Percentiles rank a stretch among this genome's conserved stretches.
Evolutionary conservation across 2,797 vertebrate species (phyloP).

Genomic region (Acanthurus tractus): DNA sequence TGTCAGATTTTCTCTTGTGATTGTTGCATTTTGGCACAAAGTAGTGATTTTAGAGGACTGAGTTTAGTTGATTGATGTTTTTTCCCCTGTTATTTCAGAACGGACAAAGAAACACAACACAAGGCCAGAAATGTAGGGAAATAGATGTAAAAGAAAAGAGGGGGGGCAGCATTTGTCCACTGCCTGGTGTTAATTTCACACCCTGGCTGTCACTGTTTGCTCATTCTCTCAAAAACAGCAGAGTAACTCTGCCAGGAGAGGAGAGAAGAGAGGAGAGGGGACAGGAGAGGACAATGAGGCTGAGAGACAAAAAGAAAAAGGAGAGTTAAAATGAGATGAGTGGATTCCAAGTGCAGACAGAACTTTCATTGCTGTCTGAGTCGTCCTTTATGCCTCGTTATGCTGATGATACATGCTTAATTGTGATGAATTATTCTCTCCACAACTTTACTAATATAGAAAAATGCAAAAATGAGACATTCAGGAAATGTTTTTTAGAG

Average conservation of each 20-base stretch:
- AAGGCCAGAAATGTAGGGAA: not conserved
- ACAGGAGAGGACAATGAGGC: not conserved
- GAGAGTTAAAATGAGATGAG: not conserved
- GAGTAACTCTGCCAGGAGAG: constrained; percentile 12
- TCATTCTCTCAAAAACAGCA: constrained; percentile 29
- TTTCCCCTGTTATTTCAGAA: not conserved
- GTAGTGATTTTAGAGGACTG: not conserved
- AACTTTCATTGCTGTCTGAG: not conserved
- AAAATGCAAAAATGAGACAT: not conserved
- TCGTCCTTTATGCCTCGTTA: not conserved
- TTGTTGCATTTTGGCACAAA: not conserved
- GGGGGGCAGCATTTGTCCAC: constrained; percentile 5
- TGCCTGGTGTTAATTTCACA: constrained; percentile 58
- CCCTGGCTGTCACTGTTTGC: constrained; percentile 55
- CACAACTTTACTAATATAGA: not conserved
- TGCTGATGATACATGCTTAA: constrained; percentile 15
- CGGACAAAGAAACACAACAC: constrained; percentile 1
- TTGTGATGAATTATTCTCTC: not conserved
- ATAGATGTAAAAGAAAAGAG: not conserved
- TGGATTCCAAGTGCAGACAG: not conserved
- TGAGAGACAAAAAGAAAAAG: not conserved
- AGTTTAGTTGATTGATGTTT: not conserved
- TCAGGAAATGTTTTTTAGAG: too few species aligned
- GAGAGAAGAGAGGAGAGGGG: not conserved
- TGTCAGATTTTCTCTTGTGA: not conserved